These are phyloP conservation scores for Morinoia aosen DNA, from an alignment of 2,888 invertebrate species.

Conservation along the genomic window DNA sequence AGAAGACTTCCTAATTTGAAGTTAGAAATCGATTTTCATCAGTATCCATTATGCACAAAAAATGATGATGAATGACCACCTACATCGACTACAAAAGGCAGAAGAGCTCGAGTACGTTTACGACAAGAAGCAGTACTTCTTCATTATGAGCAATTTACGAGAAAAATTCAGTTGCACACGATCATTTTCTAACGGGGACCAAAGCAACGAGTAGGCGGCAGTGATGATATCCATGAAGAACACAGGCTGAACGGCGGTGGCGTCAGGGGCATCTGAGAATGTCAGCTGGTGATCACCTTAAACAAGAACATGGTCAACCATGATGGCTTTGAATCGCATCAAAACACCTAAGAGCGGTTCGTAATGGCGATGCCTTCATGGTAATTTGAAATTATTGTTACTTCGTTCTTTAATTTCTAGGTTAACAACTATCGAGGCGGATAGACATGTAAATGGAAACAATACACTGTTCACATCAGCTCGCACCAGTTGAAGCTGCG, in stretches of 20 bases:
- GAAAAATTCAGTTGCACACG: background rate
- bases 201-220: slow-evolving; percentile 4
- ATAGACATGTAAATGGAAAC: background rate
- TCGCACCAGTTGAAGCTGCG: background rate
- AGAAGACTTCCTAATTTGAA: background rate
- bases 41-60: background rate
- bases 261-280: background rate
- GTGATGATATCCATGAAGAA: slow-evolving; percentile 12
- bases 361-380: too few relatives aligned
- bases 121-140: background rate
- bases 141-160: background rate
- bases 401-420: background rate
- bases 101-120: background rate
- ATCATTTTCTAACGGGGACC: background rate
- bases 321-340: background rate
- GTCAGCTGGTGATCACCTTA: background rate
- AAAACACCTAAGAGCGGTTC: too few relatives aligned
- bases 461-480: background rate
- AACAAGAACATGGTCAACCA: background rate
- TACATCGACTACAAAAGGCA: background rate
- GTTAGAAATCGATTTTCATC: slow-evolving; percentile 7
- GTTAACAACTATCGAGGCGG: background rate
- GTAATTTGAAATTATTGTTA: background rate
- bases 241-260: slow-evolving; percentile 4
- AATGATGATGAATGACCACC: background rate